phyloP scores from a whole-genome alignment of 1,140 invertebrate species.

The Lepidurus arcticus region DNA sequence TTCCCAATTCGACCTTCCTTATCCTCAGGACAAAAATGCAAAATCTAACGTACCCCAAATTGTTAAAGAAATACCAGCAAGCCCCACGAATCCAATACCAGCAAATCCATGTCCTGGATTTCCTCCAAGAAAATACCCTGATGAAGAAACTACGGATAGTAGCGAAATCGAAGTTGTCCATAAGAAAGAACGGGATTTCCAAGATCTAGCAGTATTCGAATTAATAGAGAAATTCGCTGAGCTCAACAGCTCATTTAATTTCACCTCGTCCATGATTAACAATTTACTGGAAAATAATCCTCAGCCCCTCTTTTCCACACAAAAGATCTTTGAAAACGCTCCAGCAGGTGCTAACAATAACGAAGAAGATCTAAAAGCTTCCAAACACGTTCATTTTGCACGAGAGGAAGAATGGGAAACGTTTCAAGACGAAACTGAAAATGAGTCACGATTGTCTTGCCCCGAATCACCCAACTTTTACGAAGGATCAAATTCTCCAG shows the following conservation, averaged over 20 bases:
- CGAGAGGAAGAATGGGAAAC: not conserved
- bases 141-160: not conserved
- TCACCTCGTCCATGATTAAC: slow-evolving; percentile 31
- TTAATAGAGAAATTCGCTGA: slow-evolving; percentile 31
- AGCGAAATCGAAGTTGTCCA: not conserved
- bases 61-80: slow-evolving; percentile 11
- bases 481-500: not conserved
- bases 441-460: not conserved
- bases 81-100: not conserved
- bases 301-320: slow-evolving; percentile 24
- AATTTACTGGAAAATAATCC: slow-evolving; percentile 30
- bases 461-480: not conserved
- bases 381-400: not conserved
- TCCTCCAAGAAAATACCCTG: not conserved
- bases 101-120: not conserved
- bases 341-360: not conserved
- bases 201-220: slow-evolving; percentile 32
- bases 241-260: slow-evolving; percentile 29
- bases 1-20: not conserved
- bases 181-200: slow-evolving; percentile 6
- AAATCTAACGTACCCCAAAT: slow-evolving; percentile 12
- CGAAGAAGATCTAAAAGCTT: slow-evolving; percentile 7
- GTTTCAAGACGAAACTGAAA: not conserved
- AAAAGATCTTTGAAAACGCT: slow-evolving; percentile 26
- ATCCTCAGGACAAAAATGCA: slow-evolving; percentile 6